Evolutionary conservation across 2,113 vertebrate species (phyloP).

Genomic region (Narcine bancroftii): DNA sequence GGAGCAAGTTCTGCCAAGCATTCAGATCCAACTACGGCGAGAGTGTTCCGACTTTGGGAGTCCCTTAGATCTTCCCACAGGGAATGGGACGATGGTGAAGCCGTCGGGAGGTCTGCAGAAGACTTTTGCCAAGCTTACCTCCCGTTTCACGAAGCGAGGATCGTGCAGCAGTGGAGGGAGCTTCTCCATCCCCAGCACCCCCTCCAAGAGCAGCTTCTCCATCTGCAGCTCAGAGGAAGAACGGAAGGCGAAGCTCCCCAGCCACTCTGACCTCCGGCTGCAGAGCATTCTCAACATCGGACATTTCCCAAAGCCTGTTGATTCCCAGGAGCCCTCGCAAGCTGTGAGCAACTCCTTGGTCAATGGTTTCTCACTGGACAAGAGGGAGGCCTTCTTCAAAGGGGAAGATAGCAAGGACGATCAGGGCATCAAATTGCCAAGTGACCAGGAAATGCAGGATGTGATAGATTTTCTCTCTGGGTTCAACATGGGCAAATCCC

Average conservation of each 20-base stretch:
- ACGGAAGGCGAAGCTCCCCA: slow-evolving; percentile 71
- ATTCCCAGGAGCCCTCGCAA: slow-evolving; percentile 56
- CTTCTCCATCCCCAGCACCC: slow-evolving; percentile 82
- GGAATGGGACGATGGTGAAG: slow-evolving; percentile 67
- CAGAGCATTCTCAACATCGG: slow-evolving; percentile 77
- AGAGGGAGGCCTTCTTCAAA: slow-evolving; percentile 54
- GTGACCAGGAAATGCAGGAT: slow-evolving; percentile 98
- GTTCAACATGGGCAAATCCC: slow-evolving; percentile 96
- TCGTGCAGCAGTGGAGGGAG: slow-evolving; percentile 70
- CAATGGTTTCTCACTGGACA: slow-evolving; percentile 67
- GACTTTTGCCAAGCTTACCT: slow-evolving; percentile 94
- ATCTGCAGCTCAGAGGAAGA: slow-evolving; percentile 72
- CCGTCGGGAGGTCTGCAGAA: slow-evolving; percentile 83
- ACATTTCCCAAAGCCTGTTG: slow-evolving; percentile 61
- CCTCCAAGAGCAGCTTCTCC: slow-evolving; percentile 75
- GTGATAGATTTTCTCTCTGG: slow-evolving; percentile 98
- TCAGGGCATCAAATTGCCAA: slow-evolving; percentile 94
- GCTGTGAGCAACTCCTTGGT: slow-evolving; percentile 52
- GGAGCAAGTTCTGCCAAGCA: slow-evolving; percentile 86
- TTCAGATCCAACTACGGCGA: slow-evolving; percentile 90
- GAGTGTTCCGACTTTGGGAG: slow-evolving; percentile 73
- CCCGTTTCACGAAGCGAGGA: slow-evolving; percentile 89
- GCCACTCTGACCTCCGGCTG: slow-evolving; percentile 60
- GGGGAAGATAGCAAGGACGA: slow-evolving; percentile 64
- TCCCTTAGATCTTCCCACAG: slow-evolving; percentile 69